These are phyloP conservation scores for Betta splendens DNA, from an alignment of 2,797 vertebrate genomes.

Conservation along the genomic window DNA sequence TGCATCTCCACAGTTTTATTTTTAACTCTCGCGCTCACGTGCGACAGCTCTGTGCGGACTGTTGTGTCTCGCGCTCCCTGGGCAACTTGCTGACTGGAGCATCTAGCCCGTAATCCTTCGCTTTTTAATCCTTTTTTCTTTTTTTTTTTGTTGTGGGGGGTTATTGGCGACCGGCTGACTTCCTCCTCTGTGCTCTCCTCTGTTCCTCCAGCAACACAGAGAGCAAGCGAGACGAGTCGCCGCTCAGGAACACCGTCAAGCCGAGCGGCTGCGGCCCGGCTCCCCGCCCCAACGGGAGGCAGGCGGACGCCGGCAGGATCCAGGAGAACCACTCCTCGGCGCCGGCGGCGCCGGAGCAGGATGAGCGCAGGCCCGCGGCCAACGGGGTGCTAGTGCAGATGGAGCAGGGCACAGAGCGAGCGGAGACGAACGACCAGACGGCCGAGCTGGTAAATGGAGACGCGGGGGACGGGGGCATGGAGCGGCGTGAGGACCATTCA, in stretches of 20 bases:
- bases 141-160: not conserved
- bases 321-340: slow-evolving; percentile 43
- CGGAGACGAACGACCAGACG: slow-evolving; percentile 14
- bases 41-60: slow-evolving; percentile 29
- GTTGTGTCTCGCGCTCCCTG: slow-evolving; percentile 15
- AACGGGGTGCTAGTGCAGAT: slow-evolving; percentile 78
- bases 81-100: not conserved
- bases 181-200: slow-evolving; percentile 56
- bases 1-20: slow-evolving; percentile 72
- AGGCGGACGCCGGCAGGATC: slow-evolving; percentile 25
- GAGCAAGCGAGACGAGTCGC: slow-evolving; percentile 69
- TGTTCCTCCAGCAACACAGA: slow-evolving; percentile 72
- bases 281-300: slow-evolving; percentile 50
- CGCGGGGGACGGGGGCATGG: slow-evolving; percentile 38
- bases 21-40: slow-evolving; percentile 68
- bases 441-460: slow-evolving; percentile 78
- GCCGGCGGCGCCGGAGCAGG: slow-evolving; percentile 19
- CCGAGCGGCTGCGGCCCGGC: slow-evolving; percentile 71
- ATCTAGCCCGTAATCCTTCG: slow-evolving; percentile 12
- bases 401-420: slow-evolving; percentile 58
- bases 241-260: slow-evolving; percentile 69
- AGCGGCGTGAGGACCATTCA: slow-evolving; percentile 47
- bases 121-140: not conserved
- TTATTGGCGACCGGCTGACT: slow-evolving; percentile 29
- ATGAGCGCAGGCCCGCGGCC: slow-evolving; percentile 62